A percentile compares a stretch with the other conserved stretches of the same genome.
Conservation (phyloP, 2,888 invertebrate genomes). For the Campopleginae sp. region DNA sequence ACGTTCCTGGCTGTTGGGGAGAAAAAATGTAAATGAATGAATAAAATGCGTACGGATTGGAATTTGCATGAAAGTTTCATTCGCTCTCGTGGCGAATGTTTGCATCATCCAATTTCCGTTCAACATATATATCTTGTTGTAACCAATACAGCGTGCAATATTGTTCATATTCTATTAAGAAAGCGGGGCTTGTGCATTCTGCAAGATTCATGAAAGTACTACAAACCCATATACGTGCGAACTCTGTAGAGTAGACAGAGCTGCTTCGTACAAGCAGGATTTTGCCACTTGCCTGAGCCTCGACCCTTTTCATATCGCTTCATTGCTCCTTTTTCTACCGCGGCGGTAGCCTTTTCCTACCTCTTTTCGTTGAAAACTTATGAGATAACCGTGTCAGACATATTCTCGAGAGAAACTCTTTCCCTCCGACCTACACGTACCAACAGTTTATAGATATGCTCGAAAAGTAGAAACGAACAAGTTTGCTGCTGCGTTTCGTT, state of each 20-base stretch:
- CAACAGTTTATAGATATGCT: conserved; percentile 40
- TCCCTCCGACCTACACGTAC: conserved; percentile 51
- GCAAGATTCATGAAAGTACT: conserved; percentile 58
- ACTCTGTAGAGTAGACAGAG: conserved; percentile 25
- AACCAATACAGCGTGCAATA: conserved; percentile 11
- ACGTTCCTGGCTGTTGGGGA: background rate
- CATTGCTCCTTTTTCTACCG: background rate
- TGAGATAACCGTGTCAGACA: conserved; percentile 64
- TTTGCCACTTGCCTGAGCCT: conserved; percentile 34
- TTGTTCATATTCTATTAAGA: conserved; percentile 60
- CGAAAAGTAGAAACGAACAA: conserved; percentile 56
- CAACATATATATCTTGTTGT: background rate
- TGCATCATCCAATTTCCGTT: conserved; percentile 12
- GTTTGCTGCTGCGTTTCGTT: conserved; percentile 30
- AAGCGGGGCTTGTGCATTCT: conserved; percentile 37
- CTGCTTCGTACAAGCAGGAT: conserved; percentile 37
- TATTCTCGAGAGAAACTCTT: conserved; percentile 54
- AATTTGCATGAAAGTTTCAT: conserved; percentile 1
- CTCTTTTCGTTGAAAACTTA: conserved; percentile 60
- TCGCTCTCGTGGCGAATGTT: background rate
- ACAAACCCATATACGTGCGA: conserved; percentile 54
- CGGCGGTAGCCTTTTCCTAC: conserved; percentile 6
- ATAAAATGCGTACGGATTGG: background rate
- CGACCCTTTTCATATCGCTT: conserved; percentile 19
- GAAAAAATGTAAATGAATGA: background rate